phyloP scores from a whole-genome alignment of 2,797 vertebrate genomes.

The Notoglanidium macrostoma region DNA sequence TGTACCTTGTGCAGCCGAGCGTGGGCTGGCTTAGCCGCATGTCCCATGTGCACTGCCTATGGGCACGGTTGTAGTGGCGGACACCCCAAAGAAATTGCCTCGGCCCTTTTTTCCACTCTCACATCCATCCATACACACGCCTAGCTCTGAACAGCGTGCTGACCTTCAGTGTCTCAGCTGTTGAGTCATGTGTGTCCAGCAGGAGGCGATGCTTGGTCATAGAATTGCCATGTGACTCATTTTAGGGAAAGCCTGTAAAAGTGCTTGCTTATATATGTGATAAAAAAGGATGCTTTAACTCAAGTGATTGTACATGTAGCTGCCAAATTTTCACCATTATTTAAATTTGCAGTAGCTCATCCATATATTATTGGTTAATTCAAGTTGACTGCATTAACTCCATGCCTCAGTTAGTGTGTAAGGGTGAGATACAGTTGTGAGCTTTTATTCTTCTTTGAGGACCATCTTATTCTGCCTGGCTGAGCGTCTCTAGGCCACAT shows the following conservation, averaged over 20 bases:
- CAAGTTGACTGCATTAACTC: not conserved
- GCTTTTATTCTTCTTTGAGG: slow-evolving; percentile 17
- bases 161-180: slow-evolving; percentile 14
- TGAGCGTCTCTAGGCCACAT: slow-evolving; percentile 16
- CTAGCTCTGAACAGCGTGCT: slow-evolving; percentile 10
- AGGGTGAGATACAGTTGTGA: not conserved
- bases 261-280: not conserved
- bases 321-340: not conserved
- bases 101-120: slow-evolving; percentile 2
- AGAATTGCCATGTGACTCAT: slow-evolving; percentile 1
- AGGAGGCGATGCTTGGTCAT: slow-evolving; percentile 36
- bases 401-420: not conserved
- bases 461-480: slow-evolving; percentile 4
- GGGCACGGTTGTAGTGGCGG: slow-evolving; percentile 47
- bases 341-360: not conserved
- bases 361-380: slow-evolving; percentile 15
- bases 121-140: slow-evolving; percentile 2
- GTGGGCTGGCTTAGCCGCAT: slow-evolving; percentile 58
- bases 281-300: not conserved
- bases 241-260: not conserved
- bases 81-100: slow-evolving; percentile 22
- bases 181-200: slow-evolving; percentile 36
- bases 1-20: slow-evolving; percentile 59
- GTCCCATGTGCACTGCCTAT: slow-evolving; percentile 53
- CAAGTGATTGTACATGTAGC: not conserved